phyloP scores from a whole-genome alignment of 1,140 invertebrate genomes.

The Micrasema longulum region DNA sequence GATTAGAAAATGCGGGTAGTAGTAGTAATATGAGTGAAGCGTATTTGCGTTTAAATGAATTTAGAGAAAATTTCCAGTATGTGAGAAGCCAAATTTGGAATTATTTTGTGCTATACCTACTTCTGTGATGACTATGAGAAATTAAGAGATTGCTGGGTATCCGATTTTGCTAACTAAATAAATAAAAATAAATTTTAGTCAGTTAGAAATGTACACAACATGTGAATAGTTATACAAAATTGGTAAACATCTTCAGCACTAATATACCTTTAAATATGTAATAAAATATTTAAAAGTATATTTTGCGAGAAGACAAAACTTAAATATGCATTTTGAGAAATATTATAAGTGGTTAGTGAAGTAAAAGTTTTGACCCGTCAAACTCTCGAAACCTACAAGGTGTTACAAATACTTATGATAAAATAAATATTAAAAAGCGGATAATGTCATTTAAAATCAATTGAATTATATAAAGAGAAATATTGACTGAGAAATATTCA shows the following conservation, averaged over 20 bases:
- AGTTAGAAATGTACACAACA: conserved; percentile 27
- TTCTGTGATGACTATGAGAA: conserved; percentile 48
- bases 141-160: conserved; percentile 49
- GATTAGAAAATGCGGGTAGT: conserved; percentile 9
- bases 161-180: conserved; percentile 47
- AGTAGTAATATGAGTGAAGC: conserved; percentile 43
- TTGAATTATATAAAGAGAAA: too few species aligned
- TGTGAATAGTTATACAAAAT: conserved; percentile 33
- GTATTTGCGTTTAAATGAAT: conserved; percentile 47
- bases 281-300: too few species aligned
- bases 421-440: too few species aligned
- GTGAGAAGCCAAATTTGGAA: conserved; percentile 41
- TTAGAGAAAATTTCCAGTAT: conserved; percentile 31
- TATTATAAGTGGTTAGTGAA: too few species aligned
- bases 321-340: too few species aligned
- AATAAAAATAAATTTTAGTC: conserved; percentile 24
- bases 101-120: conserved; percentile 50
- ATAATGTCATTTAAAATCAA: too few species aligned
- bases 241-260: not conserved
- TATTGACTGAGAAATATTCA: too few species aligned
- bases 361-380: too few species aligned
- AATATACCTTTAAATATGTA: too few species aligned
- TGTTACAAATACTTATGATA: too few species aligned
- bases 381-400: too few species aligned
- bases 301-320: too few species aligned